Evolutionary conservation across 2,888 invertebrate genomes (phyloP), one percentile per base, ranked within the genome.

Genomic region (Luperina testacea): DNA sequence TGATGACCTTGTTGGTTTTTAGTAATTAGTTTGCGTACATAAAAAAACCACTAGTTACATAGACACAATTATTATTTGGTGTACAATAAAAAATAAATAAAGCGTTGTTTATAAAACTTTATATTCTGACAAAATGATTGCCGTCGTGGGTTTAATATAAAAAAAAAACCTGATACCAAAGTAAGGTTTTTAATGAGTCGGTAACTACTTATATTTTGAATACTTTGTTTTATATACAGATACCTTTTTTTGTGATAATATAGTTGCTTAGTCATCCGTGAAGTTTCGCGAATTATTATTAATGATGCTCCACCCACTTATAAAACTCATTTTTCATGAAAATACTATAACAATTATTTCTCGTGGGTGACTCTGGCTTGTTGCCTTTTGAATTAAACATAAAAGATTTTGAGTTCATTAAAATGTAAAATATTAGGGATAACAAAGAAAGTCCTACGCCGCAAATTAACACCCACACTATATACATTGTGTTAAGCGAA

Each of bases 401-500:
- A 53, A 53, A 24, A 32, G 0, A 6, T 24, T 24, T 20, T 38
- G 5, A 64, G 20, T 20, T 38, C 65, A 65, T 17, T 32, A 24
- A 64, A 72, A 32, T 27, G 6, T 42, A 27, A 68, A n/a, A n/a
- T 20, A 4, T 38, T 38, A 1, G 15, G 1, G 7, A 11, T 51
- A 51, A 45, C 5, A 13, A 64, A 51, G 63, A 38, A 72, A 9
- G 1, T 1, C 0, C 4, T 7, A 13, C 64, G 67, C 11, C 4
- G 0, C 9, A 42, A 76, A 76, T 42, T 24, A 42, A 48, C 1
- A 59, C 20, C 27, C 4, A 1, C 53, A 32, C 7, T 5, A 20
- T 4, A 72, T 2, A 72, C n/a, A 32, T 42, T 17, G 15, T 24
- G 45, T 77, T 67, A 59, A 0, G 24, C 15, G 7, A 80, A 80